Evolutionary conservation across 1,140 invertebrate genomes (phyloP), one percentile per base, ranked within the genome.

Genomic region (Pseudomyrmex concolor): DNA sequence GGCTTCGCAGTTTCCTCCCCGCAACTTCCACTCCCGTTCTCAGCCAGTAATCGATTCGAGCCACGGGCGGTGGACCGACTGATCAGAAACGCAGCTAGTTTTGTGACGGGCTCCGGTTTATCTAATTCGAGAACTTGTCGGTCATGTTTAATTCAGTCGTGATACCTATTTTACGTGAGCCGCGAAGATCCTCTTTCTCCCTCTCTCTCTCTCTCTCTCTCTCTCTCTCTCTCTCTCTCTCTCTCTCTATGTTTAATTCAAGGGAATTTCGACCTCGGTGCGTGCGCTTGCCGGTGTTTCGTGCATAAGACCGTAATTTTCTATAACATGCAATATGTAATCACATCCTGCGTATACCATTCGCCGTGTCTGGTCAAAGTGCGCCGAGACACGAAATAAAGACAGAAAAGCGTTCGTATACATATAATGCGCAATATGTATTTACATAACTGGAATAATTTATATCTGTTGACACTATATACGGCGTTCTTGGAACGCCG

Each of bases 121-220:
- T 80, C 86, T 87, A 87, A 87, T 87, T 73, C 70, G 22, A 34
- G 34, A 68, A 22, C 80, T 63, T 68, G 72, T 84, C 81, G 73
- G 68, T 84, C 86, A 87, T 87, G 86, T 87, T 87, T 87, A 87
- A 87, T 87, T 87, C 86, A 87, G 68, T 13, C 43, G 51, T 54
- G 77, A 87, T 60, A 59, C 19, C 66, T 84, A 74, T 80, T 73
- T 84, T 71, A 74, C 73, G 73, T 25, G 74, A 84, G 83, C 77
- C 57, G 63, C 86, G 48, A 80, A 59, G 68, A 70, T 84, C 67
- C 55, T 25, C 51, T 59, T 7, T 34, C 34, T 34, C 55, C 19
- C 34, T 34, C 1, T 25, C 34, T 34, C 34, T 34, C 34, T 34
- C 34, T 34, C 34, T 34, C 34, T n/a, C n/a, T n/a, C n/a, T n/a